Evolutionary conservation across 2,888 invertebrate genomes (phyloP).

Genomic region (Ceriagrion tenellum): DNA sequence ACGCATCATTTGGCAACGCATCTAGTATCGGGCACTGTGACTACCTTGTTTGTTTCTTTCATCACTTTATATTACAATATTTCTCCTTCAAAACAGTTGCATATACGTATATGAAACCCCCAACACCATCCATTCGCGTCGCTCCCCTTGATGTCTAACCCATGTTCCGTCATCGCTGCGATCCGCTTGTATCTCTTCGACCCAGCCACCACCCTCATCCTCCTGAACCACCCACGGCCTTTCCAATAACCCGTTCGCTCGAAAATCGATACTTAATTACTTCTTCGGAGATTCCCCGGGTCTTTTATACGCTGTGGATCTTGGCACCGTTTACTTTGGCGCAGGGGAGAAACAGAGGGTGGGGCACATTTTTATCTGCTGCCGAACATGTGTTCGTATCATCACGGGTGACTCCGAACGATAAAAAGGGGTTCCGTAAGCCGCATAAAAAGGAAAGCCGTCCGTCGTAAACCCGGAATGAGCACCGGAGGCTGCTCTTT

Average conservation of each 20-base stretch:
- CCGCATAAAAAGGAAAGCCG: background rate
- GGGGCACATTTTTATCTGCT: conserved; percentile 11
- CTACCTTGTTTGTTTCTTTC: background rate
- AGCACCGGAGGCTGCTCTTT: background rate
- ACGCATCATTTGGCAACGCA: background rate
- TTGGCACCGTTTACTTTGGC: conserved; percentile 4
- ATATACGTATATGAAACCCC: background rate
- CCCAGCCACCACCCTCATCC: background rate
- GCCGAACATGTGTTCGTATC: conserved; percentile 29
- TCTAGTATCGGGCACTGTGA: background rate
- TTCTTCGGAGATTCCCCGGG: conserved; percentile 32
- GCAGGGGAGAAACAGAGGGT: background rate
- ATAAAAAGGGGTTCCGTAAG: background rate
- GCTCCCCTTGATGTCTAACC: background rate
- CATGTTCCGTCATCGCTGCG: conserved; percentile 13
- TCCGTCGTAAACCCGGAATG: conserved; percentile 11
- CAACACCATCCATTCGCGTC: background rate
- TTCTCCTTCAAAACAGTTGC: background rate
- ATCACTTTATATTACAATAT: background rate
- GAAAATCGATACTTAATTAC: conserved; percentile 39
- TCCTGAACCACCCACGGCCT: background rate
- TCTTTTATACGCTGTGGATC: conserved; percentile 27
- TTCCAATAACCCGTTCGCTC: conserved; percentile 30
- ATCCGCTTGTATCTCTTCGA: background rate
- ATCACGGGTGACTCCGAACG: conserved; percentile 10